phyloP scores from a whole-genome alignment of 2,113 vertebrate genomes.

The Gnathonemus echidnorhynchus region DNA sequence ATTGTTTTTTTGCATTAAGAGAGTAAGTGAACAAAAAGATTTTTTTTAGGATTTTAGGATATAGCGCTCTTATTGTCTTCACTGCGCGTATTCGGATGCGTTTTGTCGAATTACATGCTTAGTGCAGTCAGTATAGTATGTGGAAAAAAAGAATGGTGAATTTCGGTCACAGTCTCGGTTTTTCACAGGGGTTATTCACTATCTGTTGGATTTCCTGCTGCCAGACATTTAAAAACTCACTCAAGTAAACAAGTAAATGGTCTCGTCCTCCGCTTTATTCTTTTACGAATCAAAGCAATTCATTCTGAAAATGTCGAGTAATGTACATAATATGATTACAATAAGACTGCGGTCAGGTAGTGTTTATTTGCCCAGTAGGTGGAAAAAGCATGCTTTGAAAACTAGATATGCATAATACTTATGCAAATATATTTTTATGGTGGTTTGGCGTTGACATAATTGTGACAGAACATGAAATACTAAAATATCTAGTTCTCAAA shows the following conservation, averaged over 20 bases:
- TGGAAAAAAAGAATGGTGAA: not conserved
- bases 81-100: not conserved
- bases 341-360: not conserved
- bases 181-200: constrained; percentile 22
- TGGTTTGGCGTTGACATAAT: not conserved
- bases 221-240: constrained; percentile 3
- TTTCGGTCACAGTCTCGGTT: not conserved
- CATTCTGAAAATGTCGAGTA: not conserved
- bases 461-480: not conserved
- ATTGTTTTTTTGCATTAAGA: not conserved
- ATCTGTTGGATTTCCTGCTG: not conserved
- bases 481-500: not conserved
- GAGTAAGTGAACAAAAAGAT: not conserved
- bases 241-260: constrained; percentile 10
- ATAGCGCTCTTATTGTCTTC: not conserved
- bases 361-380: not conserved
- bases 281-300: not conserved
- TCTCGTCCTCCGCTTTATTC: not conserved
- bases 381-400: not conserved
- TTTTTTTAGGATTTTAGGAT: not conserved
- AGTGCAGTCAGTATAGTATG: not conserved
- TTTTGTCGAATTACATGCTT: not conserved
- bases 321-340: not conserved
- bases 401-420: not conserved
- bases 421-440: not conserved